Evolutionary conservation across 2,888 invertebrate species (phyloP), one percentile per base, ranked within the genome.

Genomic region (Meganola albula): DNA sequence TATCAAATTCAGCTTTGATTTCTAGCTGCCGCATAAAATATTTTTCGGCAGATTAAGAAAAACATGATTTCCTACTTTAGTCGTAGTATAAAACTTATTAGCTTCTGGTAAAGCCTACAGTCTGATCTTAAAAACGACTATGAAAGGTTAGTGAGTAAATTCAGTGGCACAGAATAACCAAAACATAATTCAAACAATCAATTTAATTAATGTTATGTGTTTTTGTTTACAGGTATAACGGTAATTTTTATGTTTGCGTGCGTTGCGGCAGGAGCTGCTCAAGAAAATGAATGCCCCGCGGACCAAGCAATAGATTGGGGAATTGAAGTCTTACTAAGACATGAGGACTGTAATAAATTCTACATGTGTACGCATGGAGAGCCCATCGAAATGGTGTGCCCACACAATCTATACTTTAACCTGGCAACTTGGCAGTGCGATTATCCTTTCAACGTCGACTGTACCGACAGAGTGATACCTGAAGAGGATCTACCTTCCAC

Each of bases 321-420:
- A 10, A 67, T 75, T 10, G 79, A 79, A 40, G 83, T 87, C 59
- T 88, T 90, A 34, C 78, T 90, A 0, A 86, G 85, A 11, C 83
- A 84, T 27, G 78, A 73, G 1, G 79, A 87, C 30, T 92, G 92
- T 57, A 75, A 88, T 34, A 90, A 87, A 56, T 92, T 89, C 63
- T 82, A 91, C 32, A 90, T 90, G 55, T 92, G 92, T 57, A 89
- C 90, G 67, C 88, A 88, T 42, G 91, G 90, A 2, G 48, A 76
- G 0, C 90, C 88, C 0, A 64, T 89, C 1, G 90, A 89, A 48
- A 87, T 88, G 54, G 55, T 59, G 0, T 92, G 92, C 48, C 88
- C 88, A 1, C 48, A 63, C 0, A 86, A 84, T 8, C 73, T 91
- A 0, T 74, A 86, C 25, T 92, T 91, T 66, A 88, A 89, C 32